Evolutionary conservation across 2,888 invertebrate species (phyloP).

Genomic region (Lochmaea crataegi): DNA sequence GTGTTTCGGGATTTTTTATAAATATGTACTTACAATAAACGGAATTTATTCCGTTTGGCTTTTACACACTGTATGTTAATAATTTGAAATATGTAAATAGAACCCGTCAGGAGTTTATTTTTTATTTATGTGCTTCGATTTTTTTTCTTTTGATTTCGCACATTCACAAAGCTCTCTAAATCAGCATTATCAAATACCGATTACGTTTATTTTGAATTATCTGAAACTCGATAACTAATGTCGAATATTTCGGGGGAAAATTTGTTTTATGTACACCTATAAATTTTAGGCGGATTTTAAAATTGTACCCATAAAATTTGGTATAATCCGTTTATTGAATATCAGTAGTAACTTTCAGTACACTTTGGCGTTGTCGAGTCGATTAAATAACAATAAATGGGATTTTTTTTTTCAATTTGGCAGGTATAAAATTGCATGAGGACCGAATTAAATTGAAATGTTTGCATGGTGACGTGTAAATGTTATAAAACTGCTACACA

Average conservation of each 20-base stretch:
- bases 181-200: conserved; percentile 43
- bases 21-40: too few species aligned
- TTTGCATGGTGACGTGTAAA: too few species aligned
- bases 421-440: too few species aligned
- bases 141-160: conserved; percentile 42
- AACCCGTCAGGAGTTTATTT: conserved; percentile 11
- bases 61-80: too few species aligned
- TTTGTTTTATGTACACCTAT: conserved; percentile 38
- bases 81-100: neutral
- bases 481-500: too few species aligned
- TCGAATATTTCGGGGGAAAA: conserved; percentile 29
- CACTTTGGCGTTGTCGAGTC: neutral
- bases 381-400: conserved; percentile 4
- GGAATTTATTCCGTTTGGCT: too few species aligned
- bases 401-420: neutral
- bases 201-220: conserved; percentile 39
- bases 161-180: conserved; percentile 48
- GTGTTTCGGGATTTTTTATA: too few species aligned
- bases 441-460: too few species aligned
- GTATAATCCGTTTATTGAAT: conserved; percentile 36
- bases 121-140: conserved; percentile 22
- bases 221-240: conserved; percentile 28
- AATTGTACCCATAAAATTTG: conserved; percentile 30
- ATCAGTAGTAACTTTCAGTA: conserved; percentile 9
- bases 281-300: conserved; percentile 46